Base-by-base conservation (phyloP, 2,797 vertebrate species). In the Ispidina lecontei region DNA sequence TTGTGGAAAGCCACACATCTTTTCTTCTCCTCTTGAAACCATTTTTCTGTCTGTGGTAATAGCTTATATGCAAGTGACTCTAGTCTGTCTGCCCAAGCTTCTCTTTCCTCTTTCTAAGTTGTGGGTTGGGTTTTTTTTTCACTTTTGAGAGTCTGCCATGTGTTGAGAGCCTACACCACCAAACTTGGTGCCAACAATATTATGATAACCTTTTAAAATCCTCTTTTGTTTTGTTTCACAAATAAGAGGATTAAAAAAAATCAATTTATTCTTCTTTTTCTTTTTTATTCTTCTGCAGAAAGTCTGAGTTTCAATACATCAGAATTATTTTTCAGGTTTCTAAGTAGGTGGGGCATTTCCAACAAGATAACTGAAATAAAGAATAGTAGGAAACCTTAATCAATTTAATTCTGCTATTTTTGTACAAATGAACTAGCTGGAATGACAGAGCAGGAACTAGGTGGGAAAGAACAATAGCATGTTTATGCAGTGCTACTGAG, bases 361-460 rank as follows among this genome's bases (percentile, higher is more conserved):
- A 91, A 31, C 19, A 71, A 47, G n/a, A 35, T 62, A 62, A 65
- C n/a, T 46, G 33, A 74, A 90, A 82, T 44, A 86, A 94, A 90
- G 88, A 92, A 92, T 90, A 74, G 74, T 58, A 90, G 90, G 91
- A 94, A 92, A 89, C 55, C 20, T 74, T 82, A 74, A 78, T 64
- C 5, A 77, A 28, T 85, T 74, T 84, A 71, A 74, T 94, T 84
- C 33, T 67, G 35, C 83, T 81, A 25, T 47, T 69, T 82, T 74
- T 52, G 11, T 82, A 65, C 13, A 67, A 64, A 49, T 84, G 10
- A 84, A 63, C 20, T 77, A 37, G 8, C 72, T 69, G 43, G 16
- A 77, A 20, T 74, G 49, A 44, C 54, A 35, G 46, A 71, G 26
- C 82, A 90, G 94, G 91, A 91, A 87, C 67, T 71, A 73, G 15